These are phyloP conservation scores for Caenorhabditis elegans DNA, from an alignment of 1,140 invertebrate genomes.

Conservation along the genomic window WBcel235 BX284603.4:12137001-12137500, in stretches of 20 bases:
- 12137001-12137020: too few relatives aligned
- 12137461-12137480: not conserved
- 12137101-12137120: too few relatives aligned
- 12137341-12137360: not conserved
- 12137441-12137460: slow-evolving; percentile 25
- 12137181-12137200: too few relatives aligned
- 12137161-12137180: too few relatives aligned
- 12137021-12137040: too few relatives aligned
- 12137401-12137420: not conserved
- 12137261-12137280: not conserved
- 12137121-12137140: too few relatives aligned
- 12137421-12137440: not conserved
- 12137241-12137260: not conserved
- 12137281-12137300: slow-evolving; percentile 4
- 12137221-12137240: not conserved
- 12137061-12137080: too few relatives aligned
- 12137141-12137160: too few relatives aligned
- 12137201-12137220: too few relatives aligned
- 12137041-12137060: too few relatives aligned
- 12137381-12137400: not conserved
- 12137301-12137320: slow-evolving; percentile 6
- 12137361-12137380: not conserved
- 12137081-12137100: too few relatives aligned
- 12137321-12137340: not conserved
- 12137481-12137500: not conserved